phyloP scores from a whole-genome alignment of 2,113 vertebrate genomes.

The Castor canadensis region DNA sequence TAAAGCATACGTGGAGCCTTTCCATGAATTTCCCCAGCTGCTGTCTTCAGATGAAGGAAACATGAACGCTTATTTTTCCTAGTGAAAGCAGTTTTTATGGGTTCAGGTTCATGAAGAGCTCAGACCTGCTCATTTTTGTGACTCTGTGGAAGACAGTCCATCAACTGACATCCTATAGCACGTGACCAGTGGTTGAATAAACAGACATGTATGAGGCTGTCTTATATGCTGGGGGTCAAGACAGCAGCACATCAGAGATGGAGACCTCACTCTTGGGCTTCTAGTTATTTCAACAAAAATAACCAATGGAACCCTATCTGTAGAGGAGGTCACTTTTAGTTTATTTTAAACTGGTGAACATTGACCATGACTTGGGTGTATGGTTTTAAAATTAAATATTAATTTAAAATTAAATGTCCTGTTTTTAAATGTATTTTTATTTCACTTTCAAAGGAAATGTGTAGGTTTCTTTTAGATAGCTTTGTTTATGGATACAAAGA shows the following conservation, averaged over 20 bases:
- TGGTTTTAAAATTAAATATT: slow-evolving; percentile 30
- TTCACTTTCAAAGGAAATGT: neutral
- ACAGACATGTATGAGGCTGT: neutral
- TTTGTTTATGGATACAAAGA: neutral
- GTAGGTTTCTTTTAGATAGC: neutral
- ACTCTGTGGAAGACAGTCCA: neutral
- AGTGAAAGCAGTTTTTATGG: neutral
- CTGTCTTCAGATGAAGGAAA: neutral
- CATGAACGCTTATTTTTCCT: neutral
- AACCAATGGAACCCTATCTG: neutral
- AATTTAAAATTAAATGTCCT: slow-evolving; percentile 12
- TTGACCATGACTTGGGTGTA: neutral
- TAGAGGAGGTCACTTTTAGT: neutral
- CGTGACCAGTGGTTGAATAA: neutral
- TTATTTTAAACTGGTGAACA: neutral
- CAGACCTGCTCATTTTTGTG: neutral
- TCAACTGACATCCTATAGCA: neutral
- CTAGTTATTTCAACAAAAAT: neutral
- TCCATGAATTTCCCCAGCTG: neutral
- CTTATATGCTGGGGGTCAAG: neutral
- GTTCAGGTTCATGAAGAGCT: neutral
- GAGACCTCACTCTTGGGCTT: neutral
- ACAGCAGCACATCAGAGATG: neutral
- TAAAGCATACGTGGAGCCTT: neutral
- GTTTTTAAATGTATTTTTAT: neutral